Evolutionary conservation across 2,113 vertebrate genomes (phyloP).

Genomic region (Todiramphus chloris): DNA sequence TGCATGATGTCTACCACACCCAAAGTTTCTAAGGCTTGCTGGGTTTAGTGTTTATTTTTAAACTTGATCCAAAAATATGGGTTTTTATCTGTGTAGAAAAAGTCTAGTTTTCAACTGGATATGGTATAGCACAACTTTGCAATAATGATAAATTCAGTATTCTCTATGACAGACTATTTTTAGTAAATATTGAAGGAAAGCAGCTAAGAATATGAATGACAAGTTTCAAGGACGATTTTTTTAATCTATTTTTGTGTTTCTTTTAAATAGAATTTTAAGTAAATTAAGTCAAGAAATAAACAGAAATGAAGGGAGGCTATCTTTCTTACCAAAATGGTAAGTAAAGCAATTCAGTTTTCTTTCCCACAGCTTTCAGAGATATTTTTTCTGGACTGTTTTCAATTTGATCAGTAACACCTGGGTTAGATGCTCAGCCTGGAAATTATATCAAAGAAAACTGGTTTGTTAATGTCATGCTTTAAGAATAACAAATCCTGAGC

Average conservation of each 20-base stretch:
- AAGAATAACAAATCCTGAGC: background rate
- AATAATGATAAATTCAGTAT: background rate
- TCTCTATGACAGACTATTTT: background rate
- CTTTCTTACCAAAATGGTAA: constrained; percentile 82
- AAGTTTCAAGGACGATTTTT: background rate
- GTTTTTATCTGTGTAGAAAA: background rate
- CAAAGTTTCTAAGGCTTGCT: background rate
- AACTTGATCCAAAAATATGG: background rate
- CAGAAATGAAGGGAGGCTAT: constrained; percentile 83
- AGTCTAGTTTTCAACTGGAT: background rate
- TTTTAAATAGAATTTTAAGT: constrained; percentile 80
- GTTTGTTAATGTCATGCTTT: background rate
- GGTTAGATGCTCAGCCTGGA: background rate
- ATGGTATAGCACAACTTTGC: background rate
- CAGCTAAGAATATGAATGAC: background rate
- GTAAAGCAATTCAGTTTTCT: background rate
- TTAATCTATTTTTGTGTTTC: background rate
- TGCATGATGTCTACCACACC: fast-evolving
- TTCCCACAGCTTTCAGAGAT: background rate
- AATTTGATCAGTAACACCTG: background rate
- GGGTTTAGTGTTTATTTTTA: background rate
- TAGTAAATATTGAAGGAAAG: background rate
- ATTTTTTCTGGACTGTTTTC: background rate
- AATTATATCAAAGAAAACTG: background rate
- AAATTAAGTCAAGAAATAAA: constrained; percentile 89